phyloP scores from a whole-genome alignment of 2,797 vertebrate genomes.

The Spinus olivaceus region DNA sequence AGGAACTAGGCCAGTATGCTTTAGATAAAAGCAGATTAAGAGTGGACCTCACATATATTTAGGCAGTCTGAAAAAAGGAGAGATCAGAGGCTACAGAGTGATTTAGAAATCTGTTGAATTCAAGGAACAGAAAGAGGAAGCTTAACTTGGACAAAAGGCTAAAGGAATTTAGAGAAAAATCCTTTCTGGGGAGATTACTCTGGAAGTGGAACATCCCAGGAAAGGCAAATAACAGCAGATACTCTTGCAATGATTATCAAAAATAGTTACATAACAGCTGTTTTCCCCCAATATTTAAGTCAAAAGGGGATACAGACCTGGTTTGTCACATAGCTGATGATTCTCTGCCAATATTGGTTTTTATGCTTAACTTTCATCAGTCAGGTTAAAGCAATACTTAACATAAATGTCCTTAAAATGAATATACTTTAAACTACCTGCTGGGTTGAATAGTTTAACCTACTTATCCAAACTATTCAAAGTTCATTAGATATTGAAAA shows the following conservation, averaged over 20 bases:
- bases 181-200: slow-evolving; percentile 4
- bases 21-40: slow-evolving; percentile 60
- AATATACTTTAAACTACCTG: neutral
- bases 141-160: neutral
- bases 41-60: neutral
- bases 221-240: slow-evolving; percentile 1
- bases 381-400: slow-evolving; percentile 16
- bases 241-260: neutral
- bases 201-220: neutral
- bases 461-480: neutral
- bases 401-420: neutral
- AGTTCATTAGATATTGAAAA: neutral
- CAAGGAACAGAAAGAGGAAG: neutral
- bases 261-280: neutral
- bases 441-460: neutral
- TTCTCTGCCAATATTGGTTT: neutral
- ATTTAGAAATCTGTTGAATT: neutral
- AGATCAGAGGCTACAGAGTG: neutral
- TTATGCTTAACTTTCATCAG: slow-evolving; percentile 16
- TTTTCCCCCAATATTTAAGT: neutral
- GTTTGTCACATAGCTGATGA: neutral
- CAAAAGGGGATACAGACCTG: neutral
- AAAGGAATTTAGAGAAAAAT: slow-evolving; percentile 28
- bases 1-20: slow-evolving; percentile 59
- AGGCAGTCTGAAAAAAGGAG: neutral